Evolutionary conservation across 2,888 invertebrate genomes (phyloP), one percentile per base, ranked within the genome.

Genomic region (Parnassius apollo): DNA sequence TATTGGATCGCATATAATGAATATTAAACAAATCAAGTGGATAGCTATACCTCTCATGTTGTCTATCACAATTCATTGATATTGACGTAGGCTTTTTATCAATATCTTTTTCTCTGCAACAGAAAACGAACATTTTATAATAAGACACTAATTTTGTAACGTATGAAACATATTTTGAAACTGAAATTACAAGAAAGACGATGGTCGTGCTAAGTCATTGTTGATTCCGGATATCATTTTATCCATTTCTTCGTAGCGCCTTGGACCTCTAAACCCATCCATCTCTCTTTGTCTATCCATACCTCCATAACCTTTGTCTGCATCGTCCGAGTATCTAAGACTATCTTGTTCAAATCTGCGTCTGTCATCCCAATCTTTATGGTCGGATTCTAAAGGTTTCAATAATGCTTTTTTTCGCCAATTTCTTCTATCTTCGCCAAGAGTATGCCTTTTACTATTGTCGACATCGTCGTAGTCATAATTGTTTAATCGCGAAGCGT

Each of bases 391-490:
- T 10, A 68, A 56, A 2, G 82, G 70, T 66, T 84, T 84, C 50
- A 77, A 61, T 49, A 89, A 66, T 2, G 80, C 76, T 67, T 88
- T 88, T 67, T 87, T 87, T 65, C 89, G 83, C 86, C 86, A 89
- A 66, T 82, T 86, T 49, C 87, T 77, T 66, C 88, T 76, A 48
- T 90, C 89, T 2, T 88, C 86, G 57, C 82, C 69, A 48, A 83
- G 68, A 2, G 80, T 74, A 66, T 86, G 86, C 61, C 84, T 80
- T 69, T 84, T 87, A 56, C 70, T 81, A 44, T 71, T 75, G 18
- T 88, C 85, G 10, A 73, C 59, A 51, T 91, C 89, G 2, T 88
- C 88, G 64, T 90, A 88, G 66, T 91, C 90, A 64, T 83, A 89
- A 71, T 71, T 77, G 61, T 72, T 78, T 42, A 75, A 65, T 71